Conservation (phyloP, 2,888 invertebrate genomes). For the Silvanus unidentatus region DNA sequence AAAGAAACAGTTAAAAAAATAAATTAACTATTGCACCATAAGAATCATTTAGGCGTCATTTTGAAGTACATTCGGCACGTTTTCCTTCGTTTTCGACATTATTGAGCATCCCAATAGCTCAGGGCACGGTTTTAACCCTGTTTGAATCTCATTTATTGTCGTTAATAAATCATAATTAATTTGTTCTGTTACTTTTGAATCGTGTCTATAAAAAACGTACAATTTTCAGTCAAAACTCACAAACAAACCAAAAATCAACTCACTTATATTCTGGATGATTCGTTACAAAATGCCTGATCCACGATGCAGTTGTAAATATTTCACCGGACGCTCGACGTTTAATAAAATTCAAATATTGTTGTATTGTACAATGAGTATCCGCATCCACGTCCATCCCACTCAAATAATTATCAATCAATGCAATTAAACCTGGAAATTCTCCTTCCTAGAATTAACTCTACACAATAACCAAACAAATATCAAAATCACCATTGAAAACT, state of each 20-base stretch:
- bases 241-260: conserved; percentile 32
- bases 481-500: conserved; percentile 10
- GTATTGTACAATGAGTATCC: conserved; percentile 95
- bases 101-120: conserved; percentile 69
- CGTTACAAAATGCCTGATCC: conserved; percentile 87
- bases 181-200: conserved; percentile 80
- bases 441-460: conserved; percentile 54
- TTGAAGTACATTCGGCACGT: conserved; percentile 69
- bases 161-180: conserved; percentile 89
- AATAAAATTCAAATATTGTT: conserved; percentile 92
- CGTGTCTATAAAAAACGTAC: too few relatives aligned
- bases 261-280: conserved; percentile 87
- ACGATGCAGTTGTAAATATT: conserved; percentile 87
- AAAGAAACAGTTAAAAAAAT: too few relatives aligned
- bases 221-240: conserved; percentile 31
- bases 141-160: conserved; percentile 67
- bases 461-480: neutral
- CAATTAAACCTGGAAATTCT: conserved; percentile 90
- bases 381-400: conserved; percentile 96
- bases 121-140: conserved; percentile 65
- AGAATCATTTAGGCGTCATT: too few relatives aligned
- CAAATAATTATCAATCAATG: conserved; percentile 89
- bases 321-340: conserved; percentile 82
- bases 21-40: too few relatives aligned
- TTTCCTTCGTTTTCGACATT: conserved; percentile 76